phyloP scores from a whole-genome alignment of 1,140 invertebrate genomes.

The Xylocopa sonorina region DNA sequence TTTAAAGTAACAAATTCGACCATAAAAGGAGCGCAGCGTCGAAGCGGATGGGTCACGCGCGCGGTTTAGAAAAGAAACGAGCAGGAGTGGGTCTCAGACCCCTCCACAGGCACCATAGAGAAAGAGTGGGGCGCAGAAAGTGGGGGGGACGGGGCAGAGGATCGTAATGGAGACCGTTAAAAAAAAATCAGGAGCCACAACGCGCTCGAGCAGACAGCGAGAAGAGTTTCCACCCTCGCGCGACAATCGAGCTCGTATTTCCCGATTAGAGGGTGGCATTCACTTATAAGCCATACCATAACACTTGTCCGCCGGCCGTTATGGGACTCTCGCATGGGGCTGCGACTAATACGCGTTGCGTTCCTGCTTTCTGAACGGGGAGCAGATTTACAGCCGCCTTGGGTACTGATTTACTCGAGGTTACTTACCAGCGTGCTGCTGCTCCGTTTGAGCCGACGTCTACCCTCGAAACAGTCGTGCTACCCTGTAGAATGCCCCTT shows the following conservation, averaged over 20 bases:
- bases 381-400: constrained; percentile 82
- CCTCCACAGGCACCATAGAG: too few relatives aligned
- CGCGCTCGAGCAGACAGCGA: background rate
- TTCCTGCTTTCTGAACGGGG: too few relatives aligned
- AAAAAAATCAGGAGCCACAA: constrained; percentile 42
- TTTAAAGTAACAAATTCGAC: constrained; percentile 80
- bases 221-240: constrained; percentile 60
- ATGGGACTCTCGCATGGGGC: constrained; percentile 77
- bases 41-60: constrained; percentile 43
- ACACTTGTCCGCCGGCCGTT: constrained; percentile 81
- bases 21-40: constrained; percentile 73
- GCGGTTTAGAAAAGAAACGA: constrained; percentile 56
- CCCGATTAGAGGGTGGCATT: constrained; percentile 82
- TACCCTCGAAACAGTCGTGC: constrained; percentile 41
- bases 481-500: background rate
- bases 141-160: constrained; percentile 1
- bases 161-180: constrained; percentile 38
- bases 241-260: constrained; percentile 82
- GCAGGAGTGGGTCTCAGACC: too few relatives aligned
- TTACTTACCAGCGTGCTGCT: constrained; percentile 60
- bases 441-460: constrained; percentile 56
- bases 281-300: constrained; percentile 82
- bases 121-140: too few relatives aligned
- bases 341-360: too few relatives aligned
- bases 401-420: constrained; percentile 80